Percentiles rank a stretch among this genome's conserved stretches.
Conservation (phyloP, 2,113 vertebrate species). For the Halichoerus grypus region DNA sequence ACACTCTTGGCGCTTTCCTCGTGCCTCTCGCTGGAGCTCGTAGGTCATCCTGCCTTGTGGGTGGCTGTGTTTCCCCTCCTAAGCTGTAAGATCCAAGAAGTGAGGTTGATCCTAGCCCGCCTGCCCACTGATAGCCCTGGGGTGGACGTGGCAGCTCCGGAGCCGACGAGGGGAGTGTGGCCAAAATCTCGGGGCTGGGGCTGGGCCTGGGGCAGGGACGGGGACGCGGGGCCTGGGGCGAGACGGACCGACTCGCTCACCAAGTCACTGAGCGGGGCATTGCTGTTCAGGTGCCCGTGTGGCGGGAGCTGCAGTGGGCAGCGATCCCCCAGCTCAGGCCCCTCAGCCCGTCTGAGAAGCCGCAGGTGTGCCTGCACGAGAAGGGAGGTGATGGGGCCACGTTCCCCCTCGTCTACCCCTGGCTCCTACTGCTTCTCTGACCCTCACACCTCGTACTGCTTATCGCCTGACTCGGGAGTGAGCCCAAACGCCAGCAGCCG, state of each 20-base stretch:
- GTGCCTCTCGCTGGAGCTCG: not conserved
- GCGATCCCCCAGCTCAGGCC: rapidly evolving
- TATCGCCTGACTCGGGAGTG: rapidly evolving
- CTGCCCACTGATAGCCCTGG: rapidly evolving
- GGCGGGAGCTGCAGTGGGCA: rapidly evolving
- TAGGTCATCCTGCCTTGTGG: not conserved
- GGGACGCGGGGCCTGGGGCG: not conserved
- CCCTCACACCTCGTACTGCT: not conserved
- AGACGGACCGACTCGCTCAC: not conserved
- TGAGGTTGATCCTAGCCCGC: not conserved
- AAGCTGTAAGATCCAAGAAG: not conserved
- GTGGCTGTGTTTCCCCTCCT: not conserved
- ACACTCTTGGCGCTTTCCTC: not conserved
- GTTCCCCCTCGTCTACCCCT: not conserved
- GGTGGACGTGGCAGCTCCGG: rapidly evolving
- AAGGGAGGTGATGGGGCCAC: not conserved
- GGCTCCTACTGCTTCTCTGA: not conserved
- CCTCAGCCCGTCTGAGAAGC: not conserved
- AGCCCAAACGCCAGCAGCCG: rapidly evolving
- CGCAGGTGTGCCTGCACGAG: rapidly evolving
- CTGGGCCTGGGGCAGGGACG: not conserved
- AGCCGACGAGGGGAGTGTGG: not conserved
- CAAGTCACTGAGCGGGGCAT: rapidly evolving
- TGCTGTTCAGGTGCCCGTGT: not conserved
- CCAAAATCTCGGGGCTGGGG: not conserved